Conservation (phyloP, 2,797 vertebrate genomes). For the Trachurus trachurus region DNA sequence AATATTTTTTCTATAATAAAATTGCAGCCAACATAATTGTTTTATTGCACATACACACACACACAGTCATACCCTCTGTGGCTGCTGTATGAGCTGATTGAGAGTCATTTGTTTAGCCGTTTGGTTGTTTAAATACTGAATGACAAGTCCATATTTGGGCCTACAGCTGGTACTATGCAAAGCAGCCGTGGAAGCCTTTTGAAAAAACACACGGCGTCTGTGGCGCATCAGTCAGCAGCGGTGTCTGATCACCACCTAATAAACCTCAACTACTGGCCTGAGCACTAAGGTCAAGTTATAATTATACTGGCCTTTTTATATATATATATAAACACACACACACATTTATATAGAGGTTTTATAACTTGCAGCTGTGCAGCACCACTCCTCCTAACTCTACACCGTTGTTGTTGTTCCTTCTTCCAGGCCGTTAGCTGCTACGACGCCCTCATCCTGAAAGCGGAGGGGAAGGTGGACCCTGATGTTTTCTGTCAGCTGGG, state of each 20-base stretch:
- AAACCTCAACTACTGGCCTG: neutral
- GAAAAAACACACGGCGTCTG: neutral
- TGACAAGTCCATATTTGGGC: conserved; percentile 48
- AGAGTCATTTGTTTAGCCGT: conserved; percentile 57
- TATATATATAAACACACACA: too few species aligned
- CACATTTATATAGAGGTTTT: too few species aligned
- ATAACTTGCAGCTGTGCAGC: neutral
- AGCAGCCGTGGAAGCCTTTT: conserved; percentile 8
- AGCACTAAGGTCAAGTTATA: neutral
- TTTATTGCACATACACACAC: neutral
- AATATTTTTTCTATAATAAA: neutral
- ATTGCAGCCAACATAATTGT: neutral
- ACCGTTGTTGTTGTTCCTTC: neutral
- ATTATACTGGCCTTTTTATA: neutral
- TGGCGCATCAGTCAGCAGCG: neutral
- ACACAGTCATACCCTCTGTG: neutral
- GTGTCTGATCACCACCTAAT: neutral
- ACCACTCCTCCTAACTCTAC: neutral
- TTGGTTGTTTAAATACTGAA: conserved; percentile 50
- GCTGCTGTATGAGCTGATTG: neutral
- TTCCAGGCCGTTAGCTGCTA: conserved; percentile 95
- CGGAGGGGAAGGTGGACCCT: conserved; percentile 97
- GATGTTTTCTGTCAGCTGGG: conserved; percentile 99
- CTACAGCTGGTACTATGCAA: conserved; percentile 54
- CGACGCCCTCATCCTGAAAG: conserved; percentile 95